Base-by-base conservation (phyloP, 2,797 vertebrate species). In the Brotula barbata region DNA sequence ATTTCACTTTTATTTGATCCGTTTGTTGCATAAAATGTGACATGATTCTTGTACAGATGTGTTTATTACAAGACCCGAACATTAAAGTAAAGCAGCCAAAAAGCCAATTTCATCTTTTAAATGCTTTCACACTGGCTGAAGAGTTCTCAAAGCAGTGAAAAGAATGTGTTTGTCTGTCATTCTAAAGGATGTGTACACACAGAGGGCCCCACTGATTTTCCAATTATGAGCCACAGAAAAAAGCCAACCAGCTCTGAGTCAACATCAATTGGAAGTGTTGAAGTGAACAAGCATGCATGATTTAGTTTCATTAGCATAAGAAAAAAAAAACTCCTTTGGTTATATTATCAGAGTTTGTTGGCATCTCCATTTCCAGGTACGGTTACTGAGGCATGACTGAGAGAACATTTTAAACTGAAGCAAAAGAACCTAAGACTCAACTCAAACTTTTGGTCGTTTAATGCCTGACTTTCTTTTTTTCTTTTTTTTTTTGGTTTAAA, bases 71-170 rank as follows among this genome's bases (percentile, higher is more conserved):
- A 69, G 65, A 67, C 31, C 47, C 44, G 34, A 36, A 3, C 34
- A 33, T 80, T 80, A 43, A 65, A 39, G 60, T 77, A 75, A 68
- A 80, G 64, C 55, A 70, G 58, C 55, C 73, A 7, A 8, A 61
- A 83, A 86, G 82, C 58, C 63, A 22, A 77, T 82, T 82, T 76
- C 60, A 85, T 71, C 77, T 71, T 73, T 81, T 57, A 69, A 83
- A 85, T 83, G 68, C 66, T 60, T 76, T 52, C 36, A 75, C 39
- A 66, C 68, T 69, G 65, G 75, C 62, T 64, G 57, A 36, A 73
- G 48, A 48, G 71, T 61, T 71, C 52, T 64, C 48, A 61, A 60
- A 65, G 67, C 64, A 75, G 49, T 68, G 25, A 80, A 57, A 39
- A 79, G 63, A 80, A 65, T 28, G 64, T 76, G 61, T 73, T 81